Evolutionary conservation across 2,888 invertebrate species (phyloP).

Genomic region (Sclerodermus sp.): DNA sequence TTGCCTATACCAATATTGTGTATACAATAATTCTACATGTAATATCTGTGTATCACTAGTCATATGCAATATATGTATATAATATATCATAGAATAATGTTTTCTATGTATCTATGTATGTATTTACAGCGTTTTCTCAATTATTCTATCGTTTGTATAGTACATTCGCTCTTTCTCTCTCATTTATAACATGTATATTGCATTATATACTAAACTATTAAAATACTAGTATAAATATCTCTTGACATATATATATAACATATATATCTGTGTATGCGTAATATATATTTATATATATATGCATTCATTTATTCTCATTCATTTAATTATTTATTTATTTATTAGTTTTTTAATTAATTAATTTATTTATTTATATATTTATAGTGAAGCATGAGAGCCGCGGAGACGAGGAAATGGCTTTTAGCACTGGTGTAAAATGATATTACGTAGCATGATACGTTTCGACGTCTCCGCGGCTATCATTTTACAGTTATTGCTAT

Average conservation of each 20-base stretch:
- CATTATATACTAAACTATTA: slow-evolving; percentile 53
- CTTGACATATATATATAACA: slow-evolving; percentile 46
- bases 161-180: slow-evolving; percentile 17
- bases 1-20: slow-evolving; percentile 52
- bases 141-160: slow-evolving; percentile 26
- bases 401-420: slow-evolving; percentile 35
- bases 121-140: slow-evolving; percentile 50
- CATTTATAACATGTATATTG: slow-evolving; percentile 34
- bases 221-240: slow-evolving; percentile 58
- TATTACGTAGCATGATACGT: slow-evolving; percentile 19
- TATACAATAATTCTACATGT: slow-evolving; percentile 49
- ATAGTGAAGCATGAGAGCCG: slow-evolving; percentile 43
- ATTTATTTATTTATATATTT: slow-evolving; percentile 40
- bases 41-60: slow-evolving; percentile 41
- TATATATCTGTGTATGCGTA: slow-evolving; percentile 31
- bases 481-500: slow-evolving; percentile 51
- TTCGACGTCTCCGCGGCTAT: slow-evolving; percentile 30
- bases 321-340: slow-evolving; percentile 19
- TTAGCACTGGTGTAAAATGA: slow-evolving; percentile 16
- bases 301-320: neutral
- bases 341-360: slow-evolving; percentile 9
- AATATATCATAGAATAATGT: slow-evolving; percentile 46
- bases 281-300: slow-evolving; percentile 23
- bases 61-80: slow-evolving; percentile 41
- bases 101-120: slow-evolving; percentile 41